These are phyloP conservation scores for Anarhynchus alexandrinus DNA, from an alignment of 2,113 vertebrate genomes.

Conservation along the genomic window DNA sequence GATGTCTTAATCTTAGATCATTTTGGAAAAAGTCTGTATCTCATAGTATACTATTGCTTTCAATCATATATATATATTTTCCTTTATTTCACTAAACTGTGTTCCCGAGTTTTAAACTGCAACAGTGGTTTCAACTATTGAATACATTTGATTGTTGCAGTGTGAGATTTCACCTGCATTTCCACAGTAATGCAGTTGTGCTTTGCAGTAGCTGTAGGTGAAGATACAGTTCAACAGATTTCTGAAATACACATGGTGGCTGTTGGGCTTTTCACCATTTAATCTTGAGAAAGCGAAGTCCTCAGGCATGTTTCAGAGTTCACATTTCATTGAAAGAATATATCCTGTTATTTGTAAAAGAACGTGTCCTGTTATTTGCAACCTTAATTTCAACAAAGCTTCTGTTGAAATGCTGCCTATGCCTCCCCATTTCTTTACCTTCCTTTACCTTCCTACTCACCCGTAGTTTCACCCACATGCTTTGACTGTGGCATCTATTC, in stretches of 20 bases:
- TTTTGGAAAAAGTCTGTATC: background rate
- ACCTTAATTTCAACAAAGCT: background rate
- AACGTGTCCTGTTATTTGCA: background rate
- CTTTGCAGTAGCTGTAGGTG: background rate
- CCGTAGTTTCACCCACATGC: background rate
- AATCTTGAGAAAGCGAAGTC: background rate
- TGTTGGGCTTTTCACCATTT: background rate
- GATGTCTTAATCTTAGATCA: background rate
- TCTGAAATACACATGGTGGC: background rate
- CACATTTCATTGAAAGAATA: background rate
- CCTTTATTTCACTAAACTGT: background rate
- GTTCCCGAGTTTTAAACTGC: background rate
- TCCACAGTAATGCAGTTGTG: background rate
- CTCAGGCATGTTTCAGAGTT: background rate
- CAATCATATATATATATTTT: rapidly evolving
- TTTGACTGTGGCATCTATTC: background rate
- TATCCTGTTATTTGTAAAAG: background rate
- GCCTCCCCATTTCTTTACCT: background rate
- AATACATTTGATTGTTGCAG: background rate
- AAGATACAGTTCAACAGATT: background rate
- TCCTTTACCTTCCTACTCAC: background rate
- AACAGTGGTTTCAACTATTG: background rate
- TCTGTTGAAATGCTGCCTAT: background rate
- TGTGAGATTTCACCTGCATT: background rate
- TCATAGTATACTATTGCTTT: background rate